Evolutionary conservation across 2,113 vertebrate genomes (phyloP), one percentile per base, ranked within the genome.

Genomic region (Sinosuthora webbiana): DNA sequence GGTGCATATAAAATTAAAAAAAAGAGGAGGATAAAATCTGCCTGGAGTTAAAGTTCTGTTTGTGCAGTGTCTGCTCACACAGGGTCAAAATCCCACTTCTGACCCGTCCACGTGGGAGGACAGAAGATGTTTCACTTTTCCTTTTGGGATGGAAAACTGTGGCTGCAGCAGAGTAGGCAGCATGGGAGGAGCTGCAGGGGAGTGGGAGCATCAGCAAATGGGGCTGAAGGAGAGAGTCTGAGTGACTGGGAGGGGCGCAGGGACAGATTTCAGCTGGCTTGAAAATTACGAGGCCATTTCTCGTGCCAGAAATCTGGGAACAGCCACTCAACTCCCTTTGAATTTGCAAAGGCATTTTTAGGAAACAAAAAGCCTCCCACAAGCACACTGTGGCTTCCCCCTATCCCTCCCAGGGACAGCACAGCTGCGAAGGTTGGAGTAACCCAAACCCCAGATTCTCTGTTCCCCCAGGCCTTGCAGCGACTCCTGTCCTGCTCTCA

Each of bases 311-410:
- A 89, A 76, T 79, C 82, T 67, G 35, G 70, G 20, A 92, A 60
- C 23, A 87, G 81, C 53, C 74, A 21, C 65, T 93, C 37, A 11
- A n/a, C 25, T 67, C 13, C 57, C 62, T 91, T 39, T 85, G 47
- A 44, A 73, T 84, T 37, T 33, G 31, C 74, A 79, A 30, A 91
- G 41, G 84, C 81, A 69, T 82, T 93, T 89, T 41, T 2, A 92
- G 88, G 67, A 50, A 92, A 95, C 79, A 85, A 83, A 93, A 90
- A 90, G 8, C 63, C 53, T 23, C 24, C 86, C 65, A 47, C 69
- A 35, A 76, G 69, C 93, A 81, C 73, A 56, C 0, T 47, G 86
- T 2, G 18, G 52, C 60, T 78, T 55, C 33, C 52, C 57, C 76
- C 27, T 22, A 15, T 3, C 82, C 28, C 79, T 81, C 82, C 73